Evolutionary conservation across 2,888 invertebrate genomes (phyloP), one percentile per base, ranked within the genome.

Genomic region (Coelinius sp.): DNA sequence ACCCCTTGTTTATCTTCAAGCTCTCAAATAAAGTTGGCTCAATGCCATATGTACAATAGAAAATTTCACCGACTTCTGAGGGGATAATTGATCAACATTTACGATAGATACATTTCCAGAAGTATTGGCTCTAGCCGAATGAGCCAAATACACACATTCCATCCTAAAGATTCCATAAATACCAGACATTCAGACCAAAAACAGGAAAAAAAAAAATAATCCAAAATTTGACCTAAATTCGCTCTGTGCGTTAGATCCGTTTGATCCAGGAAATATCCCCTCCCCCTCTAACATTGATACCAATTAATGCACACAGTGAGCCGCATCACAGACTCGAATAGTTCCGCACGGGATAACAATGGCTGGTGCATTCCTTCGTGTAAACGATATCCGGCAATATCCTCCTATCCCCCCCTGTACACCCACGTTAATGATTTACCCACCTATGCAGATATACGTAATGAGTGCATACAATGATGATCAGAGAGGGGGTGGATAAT

Each of bases 121-220:
- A n/a, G n/a, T n/a, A n/a, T n/a, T n/a, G n/a, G n/a, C n/a, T n/a
- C n/a, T n/a, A n/a, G n/a, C n/a, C n/a, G n/a, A n/a, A n/a, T n/a
- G n/a, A n/a, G n/a, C n/a, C n/a, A n/a, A n/a, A n/a, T n/a, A n/a
- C n/a, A n/a, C n/a, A n/a, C n/a, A n/a, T n/a, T n/a, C n/a, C n/a
- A n/a, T n/a, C n/a, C n/a, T n/a, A n/a, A n/a, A n/a, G n/a, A n/a
- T n/a, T n/a, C n/a, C n/a, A n/a, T n/a, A n/a, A n/a, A n/a, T n/a
- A n/a, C n/a, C n/a, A n/a, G n/a, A n/a, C n/a, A n/a, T n/a, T n/a
- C n/a, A n/a, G n/a, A n/a, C n/a, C n/a, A n/a, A n/a, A n/a, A n/a
- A n/a, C n/a, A n/a, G n/a, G n/a, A n/a, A n/a, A n/a, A n/a, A 59
- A 64, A 49, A 46, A 70, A 77, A 74, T 71, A 70, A 63, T 74